Evolutionary conservation across 2,113 vertebrate species (phyloP).

Genomic region (Cyanoderma ruficeps): DNA sequence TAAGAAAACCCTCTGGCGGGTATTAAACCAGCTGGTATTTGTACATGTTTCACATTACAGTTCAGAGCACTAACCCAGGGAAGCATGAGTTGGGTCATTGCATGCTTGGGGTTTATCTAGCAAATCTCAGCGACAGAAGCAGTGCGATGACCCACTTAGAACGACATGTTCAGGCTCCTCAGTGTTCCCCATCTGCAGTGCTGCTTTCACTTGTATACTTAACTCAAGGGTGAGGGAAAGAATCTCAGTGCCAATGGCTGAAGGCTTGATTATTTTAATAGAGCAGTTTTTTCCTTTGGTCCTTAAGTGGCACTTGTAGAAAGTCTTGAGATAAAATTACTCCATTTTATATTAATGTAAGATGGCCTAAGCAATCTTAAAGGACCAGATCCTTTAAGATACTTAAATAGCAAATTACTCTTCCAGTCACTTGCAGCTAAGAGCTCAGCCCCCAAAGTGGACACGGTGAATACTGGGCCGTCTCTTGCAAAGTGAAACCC

Average conservation of each 20-base stretch:
- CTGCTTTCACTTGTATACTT: not conserved
- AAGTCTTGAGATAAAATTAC: not conserved
- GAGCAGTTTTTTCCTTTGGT: not conserved
- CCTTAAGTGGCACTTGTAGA: not conserved
- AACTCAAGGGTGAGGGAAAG: not conserved
- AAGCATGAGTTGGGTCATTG: not conserved
- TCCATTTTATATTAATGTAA: not conserved
- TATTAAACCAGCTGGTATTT: constrained; percentile 17
- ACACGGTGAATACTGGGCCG: accelerated
- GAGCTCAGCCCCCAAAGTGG: not conserved
- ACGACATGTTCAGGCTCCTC: not conserved
- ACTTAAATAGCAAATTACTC: not conserved
- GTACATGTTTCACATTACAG: constrained; percentile 57
- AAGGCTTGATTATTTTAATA: not conserved
- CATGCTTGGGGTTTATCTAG: not conserved
- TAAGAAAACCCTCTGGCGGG: not conserved
- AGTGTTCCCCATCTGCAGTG: not conserved
- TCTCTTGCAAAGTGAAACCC: not conserved
- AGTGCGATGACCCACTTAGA: not conserved
- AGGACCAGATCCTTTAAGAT: not conserved
- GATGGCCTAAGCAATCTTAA: not conserved
- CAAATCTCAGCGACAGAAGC: not conserved
- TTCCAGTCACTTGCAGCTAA: not conserved
- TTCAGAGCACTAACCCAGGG: not conserved
- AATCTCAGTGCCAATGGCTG: not conserved